Base-by-base conservation (phyloP, 2,113 vertebrate genomes). In the Spea multiplicata region DNA sequence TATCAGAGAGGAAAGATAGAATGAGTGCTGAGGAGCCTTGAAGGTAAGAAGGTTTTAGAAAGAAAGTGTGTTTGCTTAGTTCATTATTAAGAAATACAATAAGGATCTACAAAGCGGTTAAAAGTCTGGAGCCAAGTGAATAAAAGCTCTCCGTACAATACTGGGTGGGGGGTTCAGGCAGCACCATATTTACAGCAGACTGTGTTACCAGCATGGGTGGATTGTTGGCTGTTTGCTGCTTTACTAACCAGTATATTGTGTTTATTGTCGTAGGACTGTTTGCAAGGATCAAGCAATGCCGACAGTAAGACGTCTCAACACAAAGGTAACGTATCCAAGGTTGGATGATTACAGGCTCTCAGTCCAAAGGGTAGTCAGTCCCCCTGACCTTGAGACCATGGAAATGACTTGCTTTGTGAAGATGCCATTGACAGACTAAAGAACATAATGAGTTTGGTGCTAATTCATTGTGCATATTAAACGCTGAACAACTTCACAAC, bases 211-310 rank as follows among this genome's bases (percentile, higher is more conserved):
- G 44, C 16, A 16, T 76, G 74, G 44, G 46, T 47, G 66, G 30
- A 59, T 76, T 76, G 74, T 76, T 30, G 68, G n/a, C 53, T 59
- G 66, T 76, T 76, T 68, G 44, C 65, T 66, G 74, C 74, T 73
- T 50, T 79, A 49, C 62, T 79, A 73, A 79, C 70, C 77, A 48
- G 44, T 59, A 57, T 71, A 74, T 70, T 6, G 4, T 80, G 57
- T 69, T 30, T 83, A 74, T 83, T 82, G 75, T 14, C 6, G 0
- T 61, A 99, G 97, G 97, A 99, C 85, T 99, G 92, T 86, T 92
- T 93, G 62, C 90, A 94, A 85, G 93, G 85, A 75, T 92, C 93
- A 66, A 88, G 90, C 80, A 93, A 91, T 30, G 77, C 80, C 14
- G 93, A 95, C 79, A 91, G 84, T 81, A 94, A 88, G 85, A 82